A percentile compares a stretch with the other conserved stretches of the same genome.
These are phyloP conservation scores for Lagorchestes hirsutus DNA, from an alignment of 2,797 vertebrate species.

Conservation along the genomic window DNA sequence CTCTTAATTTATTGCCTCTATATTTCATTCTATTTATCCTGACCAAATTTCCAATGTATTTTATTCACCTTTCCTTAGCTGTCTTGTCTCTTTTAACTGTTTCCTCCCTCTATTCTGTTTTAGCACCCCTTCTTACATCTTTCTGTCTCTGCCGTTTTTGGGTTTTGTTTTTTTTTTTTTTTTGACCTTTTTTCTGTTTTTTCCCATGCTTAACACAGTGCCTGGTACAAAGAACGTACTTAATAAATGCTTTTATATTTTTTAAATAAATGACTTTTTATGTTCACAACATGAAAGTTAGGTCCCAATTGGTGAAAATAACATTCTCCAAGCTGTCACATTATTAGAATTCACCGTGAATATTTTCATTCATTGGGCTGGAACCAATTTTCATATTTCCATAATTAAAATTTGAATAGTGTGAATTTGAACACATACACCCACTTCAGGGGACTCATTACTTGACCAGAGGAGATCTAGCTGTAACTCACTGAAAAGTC, in stretches of 20 bases:
- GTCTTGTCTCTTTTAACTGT: neutral
- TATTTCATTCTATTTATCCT: neutral
- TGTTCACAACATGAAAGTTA: neutral
- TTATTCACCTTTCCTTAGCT: neutral
- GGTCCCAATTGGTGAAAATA: neutral
- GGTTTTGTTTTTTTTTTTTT: neutral
- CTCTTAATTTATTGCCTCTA: neutral
- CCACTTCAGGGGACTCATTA: neutral
- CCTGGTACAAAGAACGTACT: neutral
- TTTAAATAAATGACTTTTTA: neutral
- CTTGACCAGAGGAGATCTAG: neutral
- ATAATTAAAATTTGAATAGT: neutral
- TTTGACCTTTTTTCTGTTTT: neutral
- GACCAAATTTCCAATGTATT: neutral
- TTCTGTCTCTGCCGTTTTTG: slow-evolving; percentile 34
- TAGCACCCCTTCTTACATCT: neutral
- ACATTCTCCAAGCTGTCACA: neutral
- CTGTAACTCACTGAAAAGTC: neutral
- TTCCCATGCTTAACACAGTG: neutral
- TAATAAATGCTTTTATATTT: neutral
- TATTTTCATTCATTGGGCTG: neutral
- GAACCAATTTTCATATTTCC: neutral
- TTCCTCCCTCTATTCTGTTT: neutral
- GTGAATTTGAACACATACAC: neutral
- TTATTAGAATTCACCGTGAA: neutral